Evolutionary conservation across 2,888 invertebrate genomes (phyloP).

Genomic region (Nebria salina): DNA sequence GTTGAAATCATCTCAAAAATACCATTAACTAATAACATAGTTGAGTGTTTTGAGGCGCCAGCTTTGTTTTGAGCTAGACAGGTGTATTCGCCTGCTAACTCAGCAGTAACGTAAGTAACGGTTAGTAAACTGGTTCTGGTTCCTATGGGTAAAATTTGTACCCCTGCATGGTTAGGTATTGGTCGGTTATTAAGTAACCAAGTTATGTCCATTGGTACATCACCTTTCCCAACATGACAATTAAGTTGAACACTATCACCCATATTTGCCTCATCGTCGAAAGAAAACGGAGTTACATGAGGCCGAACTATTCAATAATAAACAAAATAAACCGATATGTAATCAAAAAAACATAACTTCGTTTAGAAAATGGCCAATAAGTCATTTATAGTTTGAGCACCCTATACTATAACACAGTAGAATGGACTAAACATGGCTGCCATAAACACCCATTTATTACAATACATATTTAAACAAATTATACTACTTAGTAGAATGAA

Average conservation of each 20-base stretch:
- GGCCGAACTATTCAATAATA: conserved; percentile 66
- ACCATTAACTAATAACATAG: conserved; percentile 75
- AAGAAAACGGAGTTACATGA: conserved; percentile 71
- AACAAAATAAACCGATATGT: conserved; percentile 51
- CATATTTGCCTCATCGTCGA: conserved; percentile 65
- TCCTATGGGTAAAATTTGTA: conserved; percentile 66
- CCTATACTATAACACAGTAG: background rate
- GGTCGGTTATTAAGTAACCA: conserved; percentile 67
- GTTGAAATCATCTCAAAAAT: conserved; percentile 49
- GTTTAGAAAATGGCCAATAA: background rate
- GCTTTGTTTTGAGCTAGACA: conserved; percentile 73
- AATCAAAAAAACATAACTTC: background rate
- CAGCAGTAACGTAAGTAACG: conserved; percentile 73
- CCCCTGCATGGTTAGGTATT: conserved; percentile 67
- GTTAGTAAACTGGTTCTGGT: conserved; percentile 73
- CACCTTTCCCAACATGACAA: conserved; percentile 62
- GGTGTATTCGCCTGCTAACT: conserved; percentile 74
- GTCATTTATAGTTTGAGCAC: background rate
- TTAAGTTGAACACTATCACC: conserved; percentile 53
- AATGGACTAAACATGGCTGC: background rate
- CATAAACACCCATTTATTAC: background rate
- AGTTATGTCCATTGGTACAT: conserved; percentile 68
- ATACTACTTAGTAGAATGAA: background rate
- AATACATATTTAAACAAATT: too few species aligned
- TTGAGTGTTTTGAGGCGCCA: conserved; percentile 69